phyloP scores from a whole-genome alignment of 2,797 vertebrate species.

The Lophotriccus pileatus region DNA sequence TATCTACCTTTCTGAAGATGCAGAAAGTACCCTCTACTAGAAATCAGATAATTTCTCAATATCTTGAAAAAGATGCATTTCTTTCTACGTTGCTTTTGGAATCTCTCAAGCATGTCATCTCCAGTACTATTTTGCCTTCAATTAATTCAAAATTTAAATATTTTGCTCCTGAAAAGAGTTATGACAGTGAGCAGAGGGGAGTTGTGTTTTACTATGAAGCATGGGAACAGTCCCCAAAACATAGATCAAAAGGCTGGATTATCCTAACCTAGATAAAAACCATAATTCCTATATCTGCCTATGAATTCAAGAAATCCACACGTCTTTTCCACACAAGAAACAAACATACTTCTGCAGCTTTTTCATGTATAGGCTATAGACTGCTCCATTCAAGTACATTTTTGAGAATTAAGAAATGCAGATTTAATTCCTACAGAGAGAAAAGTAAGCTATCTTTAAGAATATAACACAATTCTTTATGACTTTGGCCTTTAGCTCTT shows the following conservation, averaged over 20 bases:
- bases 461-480: not conserved
- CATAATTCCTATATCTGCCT: not conserved
- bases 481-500: not conserved
- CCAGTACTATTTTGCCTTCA: not conserved
- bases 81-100: not conserved
- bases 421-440: not conserved
- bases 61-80: not conserved
- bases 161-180: not conserved
- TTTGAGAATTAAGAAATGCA: not conserved
- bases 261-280: not conserved
- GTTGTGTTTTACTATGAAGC: not conserved
- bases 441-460: not conserved
- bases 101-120: not conserved
- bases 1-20: not conserved
- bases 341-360: not conserved
- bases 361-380: not conserved
- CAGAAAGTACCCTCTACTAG: not conserved
- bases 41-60: not conserved
- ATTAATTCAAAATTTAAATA: not conserved
- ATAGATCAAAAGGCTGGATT: not conserved
- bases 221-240: not conserved
- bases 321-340: not conserved
- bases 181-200: not conserved
- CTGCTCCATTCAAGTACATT: not conserved
- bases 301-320: rapidly evolving